Evolutionary conservation across 2,113 vertebrate genomes (phyloP), one percentile per base, ranked within the genome.

Genomic region (Alethe diademata): DNA sequence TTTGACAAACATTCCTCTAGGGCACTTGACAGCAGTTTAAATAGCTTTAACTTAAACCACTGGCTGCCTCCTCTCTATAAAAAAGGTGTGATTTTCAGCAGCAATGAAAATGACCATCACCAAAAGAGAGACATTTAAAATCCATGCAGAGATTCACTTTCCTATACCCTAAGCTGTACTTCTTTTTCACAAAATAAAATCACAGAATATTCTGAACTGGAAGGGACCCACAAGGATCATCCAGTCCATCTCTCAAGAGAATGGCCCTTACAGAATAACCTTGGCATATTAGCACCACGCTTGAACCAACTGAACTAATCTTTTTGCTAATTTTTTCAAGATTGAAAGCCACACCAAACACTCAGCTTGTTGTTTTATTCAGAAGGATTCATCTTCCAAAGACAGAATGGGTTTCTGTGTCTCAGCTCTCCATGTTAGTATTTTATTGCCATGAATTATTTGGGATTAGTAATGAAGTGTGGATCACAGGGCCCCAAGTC

Each of bases 91-190:
- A 89, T 92, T 95, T 96, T 95, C 70, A 88, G 80, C 11, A 26
- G 84, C 67, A 86, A n/a, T 83, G 71, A 94, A 95, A 97, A 84
- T 69, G 86, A 92, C 69, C 71, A 66, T 70, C 57, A 50, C 29
- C 65, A 58, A 67, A 50, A 81, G 35, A 86, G n/a, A 86, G 66
- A 88, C 29, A 65, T 50, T 67, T 91, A 58, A 89, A 96, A 93
- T 79, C 76, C 67, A 86, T 47, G 79, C 31, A 60, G 42, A 36
- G 36, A 45, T 91, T 76, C 61, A 78, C 50, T 94, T 92, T 70
- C 38, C 45, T 78, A n/a, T 31, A 61, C 15, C 42, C 50, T 56
- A 38, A 87, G 31, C 45, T 74, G 71, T 79, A 84, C 50, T 91
- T 62, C 35, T 53, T 87, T 81, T 50, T 48, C 62, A 69, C 36